Percentiles rank a stretch among this genome's conserved stretches.
Evolutionary conservation across 2,797 vertebrate species (phyloP).

Genomic region (Pteronotus mesoamericanus): DNA sequence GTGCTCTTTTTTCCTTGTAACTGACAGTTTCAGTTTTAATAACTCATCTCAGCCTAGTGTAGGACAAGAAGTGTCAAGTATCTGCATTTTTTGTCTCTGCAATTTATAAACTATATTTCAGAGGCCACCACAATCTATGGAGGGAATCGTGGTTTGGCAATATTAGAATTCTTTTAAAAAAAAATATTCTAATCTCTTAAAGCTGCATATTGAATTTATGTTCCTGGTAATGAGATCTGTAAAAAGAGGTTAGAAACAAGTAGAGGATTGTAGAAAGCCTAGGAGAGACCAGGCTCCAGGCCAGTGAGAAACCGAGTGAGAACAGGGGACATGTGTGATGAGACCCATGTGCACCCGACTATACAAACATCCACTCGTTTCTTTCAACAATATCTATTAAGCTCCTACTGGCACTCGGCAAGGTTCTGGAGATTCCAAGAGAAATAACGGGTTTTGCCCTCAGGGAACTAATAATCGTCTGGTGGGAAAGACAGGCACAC

Average conservation of each 20-base stretch:
- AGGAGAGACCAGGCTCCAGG: not conserved
- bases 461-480: not conserved
- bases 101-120: not conserved
- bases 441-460: not conserved
- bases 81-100: slow-evolving; percentile 2
- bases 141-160: not conserved
- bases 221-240: not conserved
- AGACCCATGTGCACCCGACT: not conserved
- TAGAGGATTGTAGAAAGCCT: not conserved
- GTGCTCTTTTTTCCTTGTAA: slow-evolving; percentile 55
- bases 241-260: not conserved
- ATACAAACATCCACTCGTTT: not conserved
- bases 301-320: not conserved
- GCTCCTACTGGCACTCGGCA: not conserved
- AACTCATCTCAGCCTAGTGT: slow-evolving; percentile 58
- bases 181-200: not conserved
- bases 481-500: not conserved
- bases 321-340: not conserved
- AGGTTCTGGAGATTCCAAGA: not conserved
- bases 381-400: not conserved
- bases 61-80: slow-evolving; percentile 31
- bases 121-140: not conserved
- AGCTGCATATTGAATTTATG: not conserved
- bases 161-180: not conserved
- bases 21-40: slow-evolving; percentile 69